Base-by-base conservation (phyloP, 2,113 vertebrate genomes). In the Malaclemys terrapin region DNA sequence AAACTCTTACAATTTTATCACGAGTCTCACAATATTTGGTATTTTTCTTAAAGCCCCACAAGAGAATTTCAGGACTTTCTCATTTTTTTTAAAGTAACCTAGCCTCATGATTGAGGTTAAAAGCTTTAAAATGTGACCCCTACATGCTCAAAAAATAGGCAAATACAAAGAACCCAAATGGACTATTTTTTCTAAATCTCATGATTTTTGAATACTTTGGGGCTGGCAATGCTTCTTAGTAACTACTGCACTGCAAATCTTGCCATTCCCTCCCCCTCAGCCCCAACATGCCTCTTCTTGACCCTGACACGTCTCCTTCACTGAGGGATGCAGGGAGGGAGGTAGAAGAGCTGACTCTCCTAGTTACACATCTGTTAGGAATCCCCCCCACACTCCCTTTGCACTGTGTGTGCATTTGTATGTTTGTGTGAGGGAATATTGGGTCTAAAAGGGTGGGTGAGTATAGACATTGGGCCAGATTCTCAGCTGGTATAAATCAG, bases 391-490 rank as follows among this genome's bases (percentile, higher is more conserved):
- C 79, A 25, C 59, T 85, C 4, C 92, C 87, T 87, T 85, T 47
- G 1, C 3, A 87, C 3, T 42, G 0, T 90, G 85, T 87, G 38
- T 10, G 1, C 53, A 80, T 87, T 92, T 90, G 2, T 7, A 85
- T 89, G 27, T 53, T 90, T 84, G 84, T 80, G 91, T 93, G 78
- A 13, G 20, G 56, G 29, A 94, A 52, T 52, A 85, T 93, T 72
- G 81, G 42, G 45, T 3, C 72, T 62, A 62, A 96, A 96, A 65
- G 62, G 5, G 19, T 25, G 82, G 29, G 76, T 80, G 56, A 27
- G 65, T 10, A 35, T 0, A 85, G 4, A 79, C 62, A 17, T 35
- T 25, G 42, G 72, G 24, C 5, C 38, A 76, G 38, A 76, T 76
- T 45, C 22, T 76, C 78, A 85, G 8, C 10, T 53, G 62, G 49